Conservation (phyloP, 2,113 vertebrate species). For the Larimichthys polyactis region DNA sequence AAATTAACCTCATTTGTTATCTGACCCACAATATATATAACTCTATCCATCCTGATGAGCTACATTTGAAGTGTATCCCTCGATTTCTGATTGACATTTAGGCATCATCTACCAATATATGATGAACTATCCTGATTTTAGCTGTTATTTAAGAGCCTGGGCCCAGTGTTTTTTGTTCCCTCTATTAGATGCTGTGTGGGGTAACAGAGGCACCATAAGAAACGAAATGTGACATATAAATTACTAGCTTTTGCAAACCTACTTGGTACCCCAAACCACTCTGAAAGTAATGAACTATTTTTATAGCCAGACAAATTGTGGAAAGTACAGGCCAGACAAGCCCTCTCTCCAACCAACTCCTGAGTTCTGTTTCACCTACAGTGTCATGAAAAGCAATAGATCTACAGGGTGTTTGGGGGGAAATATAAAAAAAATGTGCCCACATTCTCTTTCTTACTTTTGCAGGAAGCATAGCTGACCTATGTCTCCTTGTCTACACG, state of each 20-base stretch:
- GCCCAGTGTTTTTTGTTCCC: too few species aligned
- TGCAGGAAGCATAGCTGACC: constrained; percentile 17
- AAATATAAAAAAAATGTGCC: not conserved
- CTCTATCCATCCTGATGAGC: not conserved
- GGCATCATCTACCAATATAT: too few species aligned
- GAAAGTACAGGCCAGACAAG: not conserved
- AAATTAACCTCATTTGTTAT: too few species aligned
- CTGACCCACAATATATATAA: too few species aligned
- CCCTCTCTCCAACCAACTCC: not conserved
- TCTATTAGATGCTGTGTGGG: not conserved
- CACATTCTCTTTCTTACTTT: not conserved
- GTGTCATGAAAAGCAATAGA: not conserved
- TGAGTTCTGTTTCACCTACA: not conserved
- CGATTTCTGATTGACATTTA: not conserved
- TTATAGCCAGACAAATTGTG: not conserved
- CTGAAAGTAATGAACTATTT: not conserved
- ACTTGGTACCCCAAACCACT: not conserved
- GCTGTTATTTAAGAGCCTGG: too few species aligned
- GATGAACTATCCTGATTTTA: too few species aligned
- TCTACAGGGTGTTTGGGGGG: not conserved
- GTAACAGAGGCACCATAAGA: too few species aligned
- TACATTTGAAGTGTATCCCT: not conserved
- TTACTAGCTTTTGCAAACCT: not conserved
- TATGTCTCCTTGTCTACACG: constrained; percentile 38
- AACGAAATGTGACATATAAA: not conserved